A percentile compares a stretch with the other conserved stretches of the same genome.
phyloP scores from a whole-genome alignment of 2,888 invertebrate genomes.

The Teinopalpus imperialis region DNA sequence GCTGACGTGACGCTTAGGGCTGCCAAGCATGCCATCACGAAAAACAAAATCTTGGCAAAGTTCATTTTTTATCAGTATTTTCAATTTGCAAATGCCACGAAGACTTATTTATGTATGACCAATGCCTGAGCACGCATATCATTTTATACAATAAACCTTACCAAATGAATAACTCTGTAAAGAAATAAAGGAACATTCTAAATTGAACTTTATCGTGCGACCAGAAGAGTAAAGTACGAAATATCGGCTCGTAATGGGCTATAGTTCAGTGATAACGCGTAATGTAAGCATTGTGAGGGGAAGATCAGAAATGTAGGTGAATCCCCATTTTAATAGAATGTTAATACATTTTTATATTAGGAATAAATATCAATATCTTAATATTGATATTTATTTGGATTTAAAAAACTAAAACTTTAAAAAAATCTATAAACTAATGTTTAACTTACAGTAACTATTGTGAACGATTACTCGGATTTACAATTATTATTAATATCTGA shows the following conservation, averaged over 20 bases:
- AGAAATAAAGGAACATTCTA: neutral
- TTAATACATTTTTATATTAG: no score
- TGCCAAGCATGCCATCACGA: slow-evolving; percentile 44
- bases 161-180: neutral
- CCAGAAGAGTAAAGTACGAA: neutral
- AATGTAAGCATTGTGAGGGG: slow-evolving; percentile 8
- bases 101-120: neutral
- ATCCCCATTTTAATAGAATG: slow-evolving; percentile 7
- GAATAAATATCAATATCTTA: no score
- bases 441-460: no score
- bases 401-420: no score
- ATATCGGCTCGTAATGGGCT: neutral
- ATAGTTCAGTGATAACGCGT: slow-evolving; percentile 3
- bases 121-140: neutral
- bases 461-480: no score
- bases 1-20: slow-evolving; percentile 40
- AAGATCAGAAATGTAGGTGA: neutral
- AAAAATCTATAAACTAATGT: no score
- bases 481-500: no score
- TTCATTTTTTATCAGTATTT: slow-evolving; percentile 4
- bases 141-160: slow-evolving; percentile 4
- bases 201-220: neutral
- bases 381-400: no score
- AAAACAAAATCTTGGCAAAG: slow-evolving; percentile 45
- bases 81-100: neutral